Evolutionary conservation across 2,113 vertebrate genomes (phyloP).

Genomic region (Strigops habroptila): DNA sequence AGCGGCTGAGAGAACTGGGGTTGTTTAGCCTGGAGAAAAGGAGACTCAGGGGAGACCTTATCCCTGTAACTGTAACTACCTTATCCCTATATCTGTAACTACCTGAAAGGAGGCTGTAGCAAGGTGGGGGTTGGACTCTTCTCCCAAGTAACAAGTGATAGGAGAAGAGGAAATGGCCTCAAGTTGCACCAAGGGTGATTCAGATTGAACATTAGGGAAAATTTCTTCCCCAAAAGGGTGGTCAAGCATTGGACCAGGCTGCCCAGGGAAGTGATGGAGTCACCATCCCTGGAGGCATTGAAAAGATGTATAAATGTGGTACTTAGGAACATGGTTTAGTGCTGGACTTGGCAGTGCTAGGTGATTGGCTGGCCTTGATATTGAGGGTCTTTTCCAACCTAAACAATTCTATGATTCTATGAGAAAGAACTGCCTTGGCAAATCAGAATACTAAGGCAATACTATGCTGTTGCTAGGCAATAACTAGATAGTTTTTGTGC

Average conservation of each 20-base stretch:
- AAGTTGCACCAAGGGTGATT: not conserved
- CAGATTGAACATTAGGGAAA: not conserved
- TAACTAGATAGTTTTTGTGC: constrained; percentile 24
- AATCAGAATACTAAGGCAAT: not conserved
- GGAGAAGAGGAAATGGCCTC: not conserved
- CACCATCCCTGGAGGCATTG: not conserved
- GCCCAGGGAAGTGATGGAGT: no score
- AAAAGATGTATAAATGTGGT: accelerated
- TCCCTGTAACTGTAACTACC: not conserved
- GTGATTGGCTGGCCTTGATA: accelerated
- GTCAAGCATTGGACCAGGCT: not conserved
- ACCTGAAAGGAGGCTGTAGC: not conserved
- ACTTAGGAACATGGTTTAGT: not conserved
- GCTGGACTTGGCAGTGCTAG: not conserved
- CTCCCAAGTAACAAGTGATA: not conserved
- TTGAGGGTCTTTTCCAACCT: not conserved
- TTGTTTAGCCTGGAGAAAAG: not conserved
- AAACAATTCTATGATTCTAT: not conserved
- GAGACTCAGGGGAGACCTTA: not conserved
- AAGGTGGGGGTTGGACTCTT: not conserved
- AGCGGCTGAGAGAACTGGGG: not conserved
- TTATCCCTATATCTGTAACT: no score
- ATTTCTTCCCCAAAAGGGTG: not conserved
- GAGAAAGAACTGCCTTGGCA: not conserved
- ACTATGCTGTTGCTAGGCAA: constrained; percentile 50